Conservation (phyloP, 2,113 vertebrate genomes). For the Platysteira castanea region DNA sequence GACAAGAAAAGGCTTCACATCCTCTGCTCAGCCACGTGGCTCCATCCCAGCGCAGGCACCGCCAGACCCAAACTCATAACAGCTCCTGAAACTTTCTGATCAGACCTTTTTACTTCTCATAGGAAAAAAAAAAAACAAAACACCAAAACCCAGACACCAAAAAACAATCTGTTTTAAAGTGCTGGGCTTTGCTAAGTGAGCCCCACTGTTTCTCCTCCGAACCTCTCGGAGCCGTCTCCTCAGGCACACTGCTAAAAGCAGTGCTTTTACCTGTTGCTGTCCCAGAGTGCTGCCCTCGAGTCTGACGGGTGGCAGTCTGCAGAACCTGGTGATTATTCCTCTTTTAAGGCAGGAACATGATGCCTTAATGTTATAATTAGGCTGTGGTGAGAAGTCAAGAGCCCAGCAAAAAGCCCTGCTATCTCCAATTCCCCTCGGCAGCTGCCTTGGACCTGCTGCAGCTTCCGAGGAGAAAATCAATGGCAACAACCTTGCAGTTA, state of each 20-base stretch:
- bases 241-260: not conserved
- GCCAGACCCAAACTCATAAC: not conserved
- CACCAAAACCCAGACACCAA: not conserved
- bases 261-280: not conserved
- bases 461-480: not conserved
- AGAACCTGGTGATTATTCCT: not conserved
- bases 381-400: not conserved
- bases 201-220: not conserved
- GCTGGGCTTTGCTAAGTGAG: not conserved
- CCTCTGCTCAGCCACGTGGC: not conserved
- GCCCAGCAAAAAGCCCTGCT: not conserved
- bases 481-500: not conserved
- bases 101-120: not conserved
- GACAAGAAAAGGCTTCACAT: not conserved
- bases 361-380: not conserved
- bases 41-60: not conserved
- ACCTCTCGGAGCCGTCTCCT: not conserved
- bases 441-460: not conserved
- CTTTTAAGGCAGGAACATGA: not conserved
- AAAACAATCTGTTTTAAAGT: not conserved
- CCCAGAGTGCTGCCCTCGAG: not conserved
- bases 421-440: not conserved
- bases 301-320: accelerated
- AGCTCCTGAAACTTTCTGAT: not conserved
- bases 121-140: not conserved